These are phyloP conservation scores for Tribolium madens DNA, from an alignment of 1,140 invertebrate genomes.

Conservation along the genomic window DNA sequence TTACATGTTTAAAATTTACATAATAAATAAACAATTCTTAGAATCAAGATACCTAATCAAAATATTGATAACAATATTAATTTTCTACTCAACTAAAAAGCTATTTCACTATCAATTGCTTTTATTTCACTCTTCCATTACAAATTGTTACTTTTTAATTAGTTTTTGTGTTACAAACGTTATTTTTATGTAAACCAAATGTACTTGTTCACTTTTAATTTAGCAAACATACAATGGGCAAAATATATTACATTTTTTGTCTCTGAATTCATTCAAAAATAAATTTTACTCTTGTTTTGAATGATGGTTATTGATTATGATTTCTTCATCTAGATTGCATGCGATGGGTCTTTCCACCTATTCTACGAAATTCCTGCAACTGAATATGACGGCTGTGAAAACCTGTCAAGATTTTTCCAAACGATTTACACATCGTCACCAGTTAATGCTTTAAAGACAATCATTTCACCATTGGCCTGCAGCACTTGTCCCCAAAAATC, in stretches of 20 bases:
- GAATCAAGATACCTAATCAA: too few relatives aligned
- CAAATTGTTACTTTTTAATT: not conserved
- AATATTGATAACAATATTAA: not conserved
- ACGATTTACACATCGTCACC: not conserved
- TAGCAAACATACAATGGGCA: too few relatives aligned
- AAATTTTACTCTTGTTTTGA: not conserved
- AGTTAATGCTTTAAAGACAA: not conserved
- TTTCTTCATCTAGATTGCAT: not conserved
- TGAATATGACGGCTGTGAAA: slow-evolving; percentile 6
- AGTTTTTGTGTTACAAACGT: not conserved
- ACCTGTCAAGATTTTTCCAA: not conserved
- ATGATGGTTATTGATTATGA: not conserved
- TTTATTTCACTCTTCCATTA: not conserved
- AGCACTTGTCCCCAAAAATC: not conserved
- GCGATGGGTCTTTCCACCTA: not conserved
- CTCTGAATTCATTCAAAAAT: too few relatives aligned
- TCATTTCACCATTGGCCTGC: not conserved
- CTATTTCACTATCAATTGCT: not conserved
- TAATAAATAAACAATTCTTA: not conserved
- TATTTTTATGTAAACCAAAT: too few relatives aligned
- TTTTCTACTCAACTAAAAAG: not conserved
- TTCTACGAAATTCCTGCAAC: not conserved
- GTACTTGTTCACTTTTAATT: too few relatives aligned
- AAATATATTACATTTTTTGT: too few relatives aligned
- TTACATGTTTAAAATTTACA: too few relatives aligned